These are phyloP conservation scores for Nomada lathburiana DNA, from an alignment of 2,888 invertebrate species.

Conservation along the genomic window DNA sequence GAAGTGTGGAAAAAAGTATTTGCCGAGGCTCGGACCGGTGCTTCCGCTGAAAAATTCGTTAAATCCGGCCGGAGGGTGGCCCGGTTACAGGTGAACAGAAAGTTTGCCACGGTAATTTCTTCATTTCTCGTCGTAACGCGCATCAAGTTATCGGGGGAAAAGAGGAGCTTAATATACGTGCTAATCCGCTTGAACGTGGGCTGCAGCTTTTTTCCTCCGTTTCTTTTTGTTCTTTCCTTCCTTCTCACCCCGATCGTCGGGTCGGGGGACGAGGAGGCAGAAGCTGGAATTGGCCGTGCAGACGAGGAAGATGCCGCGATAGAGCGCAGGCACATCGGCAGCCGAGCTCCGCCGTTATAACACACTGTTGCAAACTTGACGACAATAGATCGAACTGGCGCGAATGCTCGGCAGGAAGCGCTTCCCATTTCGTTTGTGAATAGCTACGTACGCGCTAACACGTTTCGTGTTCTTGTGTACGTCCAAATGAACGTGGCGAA, in stretches of 20 bases:
- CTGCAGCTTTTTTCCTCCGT: background rate
- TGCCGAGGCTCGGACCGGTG: conserved; percentile 1
- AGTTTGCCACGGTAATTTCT: conserved; percentile 20
- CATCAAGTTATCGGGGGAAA: background rate
- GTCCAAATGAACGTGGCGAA: conserved; percentile 72
- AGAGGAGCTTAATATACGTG: conserved; percentile 18
- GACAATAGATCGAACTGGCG: conserved; percentile 76
- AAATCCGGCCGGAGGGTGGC: conserved; percentile 2
- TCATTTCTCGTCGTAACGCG: background rate
- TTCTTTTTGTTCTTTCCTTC: background rate
- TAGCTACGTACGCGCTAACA: conserved; percentile 63
- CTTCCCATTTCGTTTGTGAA: conserved; percentile 78
- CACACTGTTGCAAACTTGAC: conserved; percentile 61
- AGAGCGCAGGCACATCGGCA: conserved; percentile 13
- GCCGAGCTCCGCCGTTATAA: conserved; percentile 13
- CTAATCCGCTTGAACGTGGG: conserved; percentile 5
- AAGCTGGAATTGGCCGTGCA: conserved; percentile 18
- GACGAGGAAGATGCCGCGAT: conserved; percentile 46
- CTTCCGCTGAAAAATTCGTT: conserved; percentile 28
- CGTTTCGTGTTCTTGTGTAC: conserved; percentile 54
- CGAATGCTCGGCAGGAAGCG: conserved; percentile 77
- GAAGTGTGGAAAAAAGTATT: conserved; percentile 34
- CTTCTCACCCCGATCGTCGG: background rate
- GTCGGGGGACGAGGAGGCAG: background rate
- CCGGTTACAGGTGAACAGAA: conserved; percentile 14